Conservation (phyloP, 2,888 invertebrate genomes). For the Rotaria sp. region DNA sequence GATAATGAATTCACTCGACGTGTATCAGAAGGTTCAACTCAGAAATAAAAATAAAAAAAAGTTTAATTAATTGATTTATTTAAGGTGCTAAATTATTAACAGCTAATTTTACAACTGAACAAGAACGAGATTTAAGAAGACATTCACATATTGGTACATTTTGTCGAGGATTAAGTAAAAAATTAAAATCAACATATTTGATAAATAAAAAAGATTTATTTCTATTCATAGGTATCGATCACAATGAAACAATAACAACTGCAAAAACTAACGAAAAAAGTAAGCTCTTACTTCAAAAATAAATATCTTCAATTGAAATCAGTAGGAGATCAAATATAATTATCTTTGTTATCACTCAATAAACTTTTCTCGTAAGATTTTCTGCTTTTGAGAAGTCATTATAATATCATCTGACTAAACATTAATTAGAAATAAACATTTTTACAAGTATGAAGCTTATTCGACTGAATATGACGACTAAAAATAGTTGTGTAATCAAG, state of each 20-base stretch:
- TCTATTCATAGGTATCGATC: neutral
- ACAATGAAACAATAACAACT: neutral
- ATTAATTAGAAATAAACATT: no score
- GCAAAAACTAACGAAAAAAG: neutral
- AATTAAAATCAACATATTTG: neutral
- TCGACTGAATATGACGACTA: no score
- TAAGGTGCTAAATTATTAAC: neutral
- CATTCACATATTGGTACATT: slow-evolving; percentile 15
- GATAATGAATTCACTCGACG: neutral
- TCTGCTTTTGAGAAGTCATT: no score
- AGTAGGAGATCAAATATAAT: no score
- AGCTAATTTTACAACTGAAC: neutral
- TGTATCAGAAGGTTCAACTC: neutral
- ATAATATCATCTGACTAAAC: no score
- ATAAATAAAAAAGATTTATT: neutral
- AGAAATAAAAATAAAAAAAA: no score
- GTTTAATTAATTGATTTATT: no score
- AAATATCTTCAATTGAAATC: no score
- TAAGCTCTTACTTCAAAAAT: neutral
- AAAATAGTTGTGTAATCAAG: no score
- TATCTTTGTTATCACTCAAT: no score
- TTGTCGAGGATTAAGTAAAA: slow-evolving; percentile 11
- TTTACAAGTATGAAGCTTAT: no score
- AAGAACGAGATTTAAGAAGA: slow-evolving; percentile 11
- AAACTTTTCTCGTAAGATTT: no score